Evolutionary conservation across 2,113 vertebrate genomes (phyloP), one percentile per base, ranked within the genome.

Genomic region (Lepisosteus osseus): DNA sequence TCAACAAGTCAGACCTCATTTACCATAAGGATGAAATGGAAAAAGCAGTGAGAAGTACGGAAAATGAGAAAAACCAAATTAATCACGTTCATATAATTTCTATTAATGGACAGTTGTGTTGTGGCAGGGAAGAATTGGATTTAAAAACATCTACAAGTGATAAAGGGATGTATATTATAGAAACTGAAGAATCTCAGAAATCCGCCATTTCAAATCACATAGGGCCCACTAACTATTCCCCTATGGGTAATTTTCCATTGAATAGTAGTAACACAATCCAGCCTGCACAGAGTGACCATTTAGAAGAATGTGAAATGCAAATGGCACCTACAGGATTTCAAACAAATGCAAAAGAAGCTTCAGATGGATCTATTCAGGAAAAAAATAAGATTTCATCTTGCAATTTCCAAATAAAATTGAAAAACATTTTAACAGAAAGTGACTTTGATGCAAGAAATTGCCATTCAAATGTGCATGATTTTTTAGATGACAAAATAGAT

Each of bases 51-150:
- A 81, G 84, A 11, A 92, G 83, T 56, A 78, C 87, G 0, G 88
- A 90, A 79, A 83, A 75, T 6, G 90, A 92, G 83, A 92, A 93
- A 78, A 93, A 93, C 78, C 89, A 88, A 3, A 83, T 91, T 76
- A 93, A 93, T 71, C 71, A 78, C 41, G 79, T 89, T 68, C 87
- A 90, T 69, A 0, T 55, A 6, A 6, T 44, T 14, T 13, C 63
- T 45, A 8, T 7, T 1, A 40, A 59, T 12, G 29, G 11, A 17
- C 29, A 56, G 11, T 11, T 4, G 2, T 8, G 9, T 15, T 2
- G 41, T 3, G 55, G 55, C 40, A 11, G 11, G 3, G 41, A 14
- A 5, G 3, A 11, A 14, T 45, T 5, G 5, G 11, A 59, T 13
- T 11, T 59, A 11, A 59, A n/a, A 59, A 29, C 8, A 8, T 11